Base-by-base conservation (phyloP, 2,797 vertebrate genomes). In the Carduelis carduelis region DNA sequence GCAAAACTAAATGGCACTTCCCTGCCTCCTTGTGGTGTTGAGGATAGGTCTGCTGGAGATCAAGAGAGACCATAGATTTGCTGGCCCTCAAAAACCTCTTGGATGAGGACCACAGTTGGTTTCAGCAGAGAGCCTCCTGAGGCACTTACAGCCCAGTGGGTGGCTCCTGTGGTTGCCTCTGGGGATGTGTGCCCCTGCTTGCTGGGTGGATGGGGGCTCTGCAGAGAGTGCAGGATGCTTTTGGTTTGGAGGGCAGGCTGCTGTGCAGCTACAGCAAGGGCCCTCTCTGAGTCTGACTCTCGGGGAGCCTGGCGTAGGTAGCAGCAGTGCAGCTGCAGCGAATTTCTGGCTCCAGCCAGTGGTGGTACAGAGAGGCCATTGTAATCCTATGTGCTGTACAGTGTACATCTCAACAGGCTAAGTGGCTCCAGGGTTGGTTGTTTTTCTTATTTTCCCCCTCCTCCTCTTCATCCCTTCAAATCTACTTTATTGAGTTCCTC, bases 401-500 rank as follows among this genome's bases (percentile, higher is more conserved):
- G 74, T 96, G 93, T 97, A 93, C 95, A 95, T 97, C 95, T 96
- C 86, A 70, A 96, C 83, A 95, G 95, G 83, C 90, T 89, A 94
- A 94, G 94, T 87, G 87, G 90, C 92, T 97, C 94, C 85, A 74
- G 56, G 69, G 68, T 91, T 83, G 65, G 86, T 15, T 65, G 50
- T 13, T 27, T 41, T 46, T 37, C 56, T 64, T 68, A 68, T 41
- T 76, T 23, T 4, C 19, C 8, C n/a, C 49, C 81, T 43, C 85
- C 68, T 50, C 70, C 84, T 85, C 93, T 91, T 86, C 78, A 72
- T 96, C 93, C 92, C 86, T 93, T 97, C 90, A 93, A 91, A 49
- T 95, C 89, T 93, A 92, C 87, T 97, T 96, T 95, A 95, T 93
- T 93, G 96, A 97, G 96, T 97, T 92, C 89, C 93, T 95, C 87